Conservation (phyloP, 2,888 invertebrate genomes). For the Mylabris sibirica region DNA sequence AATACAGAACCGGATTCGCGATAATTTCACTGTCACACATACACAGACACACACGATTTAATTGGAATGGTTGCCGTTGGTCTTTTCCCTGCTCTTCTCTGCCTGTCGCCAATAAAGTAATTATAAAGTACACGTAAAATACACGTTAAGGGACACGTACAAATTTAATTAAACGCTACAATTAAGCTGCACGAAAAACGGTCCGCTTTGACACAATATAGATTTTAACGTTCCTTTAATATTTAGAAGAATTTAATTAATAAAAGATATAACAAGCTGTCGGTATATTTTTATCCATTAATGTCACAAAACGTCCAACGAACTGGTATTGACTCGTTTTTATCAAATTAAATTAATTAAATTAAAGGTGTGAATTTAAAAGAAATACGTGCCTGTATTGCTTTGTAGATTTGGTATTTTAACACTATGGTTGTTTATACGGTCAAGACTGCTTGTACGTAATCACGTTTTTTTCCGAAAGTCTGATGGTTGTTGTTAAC, state of each 20-base stretch:
- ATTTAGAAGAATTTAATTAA: conserved; percentile 10
- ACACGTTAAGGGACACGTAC: conserved; percentile 14
- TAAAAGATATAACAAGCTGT: background rate
- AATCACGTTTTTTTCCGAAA: conserved; percentile 45
- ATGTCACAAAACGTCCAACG: too few relatives aligned
- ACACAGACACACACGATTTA: background rate
- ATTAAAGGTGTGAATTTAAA: background rate
- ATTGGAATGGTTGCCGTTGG: background rate
- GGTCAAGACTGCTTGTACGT: conserved; percentile 20
- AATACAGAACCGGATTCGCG: conserved; percentile 26
- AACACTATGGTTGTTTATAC: conserved; percentile 31
- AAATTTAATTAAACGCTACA: conserved; percentile 21
- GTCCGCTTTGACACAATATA: conserved; percentile 7
- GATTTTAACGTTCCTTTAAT: conserved; percentile 18
- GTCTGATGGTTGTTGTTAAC: conserved; percentile 48
- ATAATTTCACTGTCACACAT: background rate
- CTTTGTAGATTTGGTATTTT: conserved; percentile 14
- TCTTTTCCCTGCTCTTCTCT: background rate
- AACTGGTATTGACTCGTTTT: too few relatives aligned
- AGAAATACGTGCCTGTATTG: conserved; percentile 21
- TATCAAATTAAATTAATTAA: too few relatives aligned
- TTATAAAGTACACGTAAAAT: background rate
- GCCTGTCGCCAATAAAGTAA: background rate
- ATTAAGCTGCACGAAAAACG: conserved; percentile 6
- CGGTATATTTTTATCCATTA: background rate